Evolutionary conservation across 2,113 vertebrate genomes (phyloP).

Genomic region (Equus przewalskii): DNA sequence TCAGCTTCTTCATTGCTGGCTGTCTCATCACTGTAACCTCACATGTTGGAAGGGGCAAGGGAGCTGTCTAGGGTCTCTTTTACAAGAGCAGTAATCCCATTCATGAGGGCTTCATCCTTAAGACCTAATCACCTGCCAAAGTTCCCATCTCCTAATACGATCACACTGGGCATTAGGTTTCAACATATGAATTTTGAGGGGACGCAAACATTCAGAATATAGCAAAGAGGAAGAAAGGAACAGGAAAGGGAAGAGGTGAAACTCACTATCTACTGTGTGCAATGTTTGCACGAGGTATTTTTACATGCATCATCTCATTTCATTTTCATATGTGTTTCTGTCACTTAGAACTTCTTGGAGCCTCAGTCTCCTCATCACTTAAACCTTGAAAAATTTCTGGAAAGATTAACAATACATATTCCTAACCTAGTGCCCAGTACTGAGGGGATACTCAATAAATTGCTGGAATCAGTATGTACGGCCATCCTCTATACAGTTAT

Average conservation of each 20-base stretch:
- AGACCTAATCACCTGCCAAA: not conserved
- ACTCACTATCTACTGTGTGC: fast-evolving
- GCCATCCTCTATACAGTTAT: not conserved
- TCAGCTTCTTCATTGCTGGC: not conserved
- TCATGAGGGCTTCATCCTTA: too few relatives aligned
- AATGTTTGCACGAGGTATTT: not conserved
- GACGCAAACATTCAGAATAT: not conserved
- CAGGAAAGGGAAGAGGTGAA: not conserved
- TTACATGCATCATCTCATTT: not conserved
- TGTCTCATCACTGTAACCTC: not conserved
- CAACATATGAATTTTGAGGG: too few relatives aligned
- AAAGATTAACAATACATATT: not conserved
- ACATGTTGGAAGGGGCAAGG: too few relatives aligned
- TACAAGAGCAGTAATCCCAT: not conserved
- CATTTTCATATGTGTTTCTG: not conserved
- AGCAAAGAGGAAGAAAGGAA: not conserved
- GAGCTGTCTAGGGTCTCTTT: not conserved
- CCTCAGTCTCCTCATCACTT: not conserved
- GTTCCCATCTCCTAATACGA: not conserved
- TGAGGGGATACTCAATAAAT: not conserved
- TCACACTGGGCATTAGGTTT: not conserved
- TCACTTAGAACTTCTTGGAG: not conserved
- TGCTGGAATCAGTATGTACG: not conserved
- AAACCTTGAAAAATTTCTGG: not conserved
- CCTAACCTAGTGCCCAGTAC: not conserved